These are phyloP conservation scores for Ypsolopha scabrella DNA, from an alignment of 2,888 invertebrate genomes.

Conservation along the genomic window DNA sequence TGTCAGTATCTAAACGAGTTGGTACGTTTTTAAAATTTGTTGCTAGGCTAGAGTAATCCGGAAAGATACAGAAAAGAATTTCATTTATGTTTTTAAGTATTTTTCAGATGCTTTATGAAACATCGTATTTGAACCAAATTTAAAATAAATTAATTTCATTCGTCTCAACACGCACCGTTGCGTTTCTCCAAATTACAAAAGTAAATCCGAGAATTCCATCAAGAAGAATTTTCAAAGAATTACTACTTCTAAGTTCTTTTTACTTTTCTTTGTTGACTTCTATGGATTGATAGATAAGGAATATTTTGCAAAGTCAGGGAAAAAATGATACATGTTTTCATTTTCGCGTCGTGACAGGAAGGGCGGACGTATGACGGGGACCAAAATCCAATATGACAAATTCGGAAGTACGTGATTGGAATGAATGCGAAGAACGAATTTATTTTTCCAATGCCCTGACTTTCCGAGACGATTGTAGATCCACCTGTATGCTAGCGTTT, in stretches of 20 bases:
- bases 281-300: background rate
- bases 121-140: too few relatives aligned
- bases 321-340: conserved; percentile 60
- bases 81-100: too few relatives aligned
- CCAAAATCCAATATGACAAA: conserved; percentile 70
- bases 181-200: too few relatives aligned
- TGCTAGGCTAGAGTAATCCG: background rate
- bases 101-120: too few relatives aligned
- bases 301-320: conserved; percentile 1
- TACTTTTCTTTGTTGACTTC: too few relatives aligned
- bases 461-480: conserved; percentile 15
- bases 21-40: background rate
- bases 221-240: too few relatives aligned
- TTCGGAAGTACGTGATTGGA: conserved; percentile 67
- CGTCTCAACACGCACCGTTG: too few relatives aligned
- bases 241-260: too few relatives aligned
- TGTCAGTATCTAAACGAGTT: conserved; percentile 6
- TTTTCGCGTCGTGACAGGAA: conserved; percentile 59
- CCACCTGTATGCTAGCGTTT: conserved; percentile 23
- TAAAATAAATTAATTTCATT: too few relatives aligned
- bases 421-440: conserved; percentile 49
- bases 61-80: too few relatives aligned
- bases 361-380: conserved; percentile 53
- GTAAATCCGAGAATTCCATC: too few relatives aligned
- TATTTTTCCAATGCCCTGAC: conserved; percentile 38